Percentiles rank a stretch among this genome's conserved stretches.
Conservation (phyloP, 1,140 invertebrate genomes). For the Formica selysi region DNA sequence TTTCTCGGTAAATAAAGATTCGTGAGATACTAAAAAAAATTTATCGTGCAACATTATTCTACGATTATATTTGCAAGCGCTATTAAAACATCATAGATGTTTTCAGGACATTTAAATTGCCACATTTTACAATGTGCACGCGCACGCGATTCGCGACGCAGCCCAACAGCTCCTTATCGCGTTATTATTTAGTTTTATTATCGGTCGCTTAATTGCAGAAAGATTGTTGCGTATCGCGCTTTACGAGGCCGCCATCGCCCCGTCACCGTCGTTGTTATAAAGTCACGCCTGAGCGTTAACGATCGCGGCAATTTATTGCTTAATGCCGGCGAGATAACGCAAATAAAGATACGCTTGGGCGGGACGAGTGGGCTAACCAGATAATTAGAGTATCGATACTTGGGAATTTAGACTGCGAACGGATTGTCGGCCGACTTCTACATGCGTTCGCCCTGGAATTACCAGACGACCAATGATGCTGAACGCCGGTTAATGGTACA, state of each 20-base stretch:
- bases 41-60: background rate
- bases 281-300: slow-evolving; percentile 48
- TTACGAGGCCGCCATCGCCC: slow-evolving; percentile 20
- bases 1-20: background rate
- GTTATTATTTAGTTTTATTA: slow-evolving; percentile 59
- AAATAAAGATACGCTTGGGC: slow-evolving; percentile 59
- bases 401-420: slow-evolving; percentile 42
- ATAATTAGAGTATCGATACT: slow-evolving; percentile 60
- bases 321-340: slow-evolving; percentile 57
- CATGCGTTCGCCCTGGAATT: slow-evolving; percentile 34
- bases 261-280: slow-evolving; percentile 39
- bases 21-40: background rate
- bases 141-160: background rate
- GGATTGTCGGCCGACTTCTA: slow-evolving; percentile 37
- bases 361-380: slow-evolving; percentile 52
- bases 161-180: slow-evolving; percentile 13
- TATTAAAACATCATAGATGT: slow-evolving; percentile 28
- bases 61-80: background rate
- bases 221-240: slow-evolving; percentile 50
- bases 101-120: slow-evolving; percentile 22
- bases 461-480: slow-evolving; percentile 8
- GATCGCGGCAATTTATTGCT: slow-evolving; percentile 61
- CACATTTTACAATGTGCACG: slow-evolving; percentile 8
- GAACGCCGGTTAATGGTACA: slow-evolving; percentile 16
- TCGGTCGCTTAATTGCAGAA: slow-evolving; percentile 53